These are phyloP conservation scores for Cataglyphis albicans DNA, from an alignment of 2,888 invertebrate genomes.

Conservation along the genomic window DNA sequence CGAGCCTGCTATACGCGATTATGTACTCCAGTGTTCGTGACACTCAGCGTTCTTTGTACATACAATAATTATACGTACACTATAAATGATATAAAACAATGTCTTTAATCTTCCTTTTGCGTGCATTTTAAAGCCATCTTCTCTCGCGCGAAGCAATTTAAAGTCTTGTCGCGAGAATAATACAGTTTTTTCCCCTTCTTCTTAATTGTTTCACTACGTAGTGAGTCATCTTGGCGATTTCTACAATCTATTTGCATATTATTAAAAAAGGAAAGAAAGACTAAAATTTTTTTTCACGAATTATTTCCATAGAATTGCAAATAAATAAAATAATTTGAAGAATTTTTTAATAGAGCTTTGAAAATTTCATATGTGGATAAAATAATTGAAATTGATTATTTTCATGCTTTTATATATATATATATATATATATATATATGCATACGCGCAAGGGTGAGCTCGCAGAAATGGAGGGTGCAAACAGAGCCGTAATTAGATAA, in stretches of 20 bases:
- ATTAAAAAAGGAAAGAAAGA: not conserved
- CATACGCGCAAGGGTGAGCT: not conserved
- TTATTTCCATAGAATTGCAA: not conserved
- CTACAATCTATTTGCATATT: not conserved
- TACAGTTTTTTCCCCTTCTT: no score
- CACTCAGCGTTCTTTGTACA: constrained; percentile 39
- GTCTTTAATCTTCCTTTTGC: constrained; percentile 5
- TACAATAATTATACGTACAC: not conserved
- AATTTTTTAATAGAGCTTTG: not conserved
- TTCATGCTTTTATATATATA: not conserved
- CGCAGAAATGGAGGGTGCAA: constrained; percentile 9
- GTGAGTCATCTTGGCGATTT: not conserved
- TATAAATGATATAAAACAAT: constrained; percentile 13
- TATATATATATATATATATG: not conserved
- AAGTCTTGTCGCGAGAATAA: not conserved
- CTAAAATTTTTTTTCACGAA: not conserved
- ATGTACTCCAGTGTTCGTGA: constrained; percentile 38
- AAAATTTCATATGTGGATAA: not conserved
- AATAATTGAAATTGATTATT: constrained; percentile 14
- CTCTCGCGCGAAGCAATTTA: not conserved
- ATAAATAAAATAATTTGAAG: not conserved
- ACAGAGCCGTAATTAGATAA: constrained; percentile 9
- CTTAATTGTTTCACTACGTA: not conserved
- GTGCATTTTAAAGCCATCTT: not conserved
- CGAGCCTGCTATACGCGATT: constrained; percentile 73